Evolutionary conservation across 2,113 vertebrate genomes (phyloP).

Genomic region (Perca flavescens): DNA sequence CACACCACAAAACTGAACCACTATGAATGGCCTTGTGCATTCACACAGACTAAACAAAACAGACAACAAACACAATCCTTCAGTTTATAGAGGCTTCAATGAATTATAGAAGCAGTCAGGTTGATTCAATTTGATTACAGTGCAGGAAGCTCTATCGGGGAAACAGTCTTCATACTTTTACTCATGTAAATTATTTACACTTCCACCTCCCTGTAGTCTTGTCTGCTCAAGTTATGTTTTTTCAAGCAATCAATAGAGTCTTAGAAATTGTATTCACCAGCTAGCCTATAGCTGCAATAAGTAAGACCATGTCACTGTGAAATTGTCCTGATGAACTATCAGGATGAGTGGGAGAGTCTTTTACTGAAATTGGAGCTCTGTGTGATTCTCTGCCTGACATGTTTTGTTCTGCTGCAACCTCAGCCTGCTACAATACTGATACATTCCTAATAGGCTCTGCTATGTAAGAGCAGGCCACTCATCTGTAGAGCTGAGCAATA

Average conservation of each 20-base stretch:
- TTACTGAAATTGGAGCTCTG: background rate
- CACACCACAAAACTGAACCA: background rate
- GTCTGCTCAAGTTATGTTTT: slow-evolving; percentile 15
- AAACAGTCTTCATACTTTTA: slow-evolving; percentile 27
- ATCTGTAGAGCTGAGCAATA: too few relatives aligned
- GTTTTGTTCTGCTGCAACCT: too few relatives aligned
- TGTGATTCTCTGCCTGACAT: too few relatives aligned
- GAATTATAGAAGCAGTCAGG: slow-evolving; percentile 45
- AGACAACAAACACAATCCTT: background rate
- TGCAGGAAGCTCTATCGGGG: background rate
- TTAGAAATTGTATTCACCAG: background rate
- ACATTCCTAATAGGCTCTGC: too few relatives aligned
- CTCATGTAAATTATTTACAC: slow-evolving; percentile 40
- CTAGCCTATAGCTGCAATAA: slow-evolving; percentile 5
- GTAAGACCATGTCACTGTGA: slow-evolving; percentile 1
- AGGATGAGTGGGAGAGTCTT: background rate
- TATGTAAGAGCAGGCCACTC: too few relatives aligned
- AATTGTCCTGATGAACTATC: slow-evolving; percentile 11
- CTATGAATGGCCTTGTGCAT: background rate
- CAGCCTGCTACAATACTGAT: too few relatives aligned
- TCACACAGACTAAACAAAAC: slow-evolving; percentile 19
- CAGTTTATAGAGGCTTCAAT: background rate
- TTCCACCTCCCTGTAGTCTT: background rate
- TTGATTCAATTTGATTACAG: slow-evolving; percentile 22
- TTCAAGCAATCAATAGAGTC: slow-evolving; percentile 10